These are phyloP conservation scores for Amblyopsis rosae DNA, from an alignment of 2,113 vertebrate species.

Conservation along the genomic window DNA sequence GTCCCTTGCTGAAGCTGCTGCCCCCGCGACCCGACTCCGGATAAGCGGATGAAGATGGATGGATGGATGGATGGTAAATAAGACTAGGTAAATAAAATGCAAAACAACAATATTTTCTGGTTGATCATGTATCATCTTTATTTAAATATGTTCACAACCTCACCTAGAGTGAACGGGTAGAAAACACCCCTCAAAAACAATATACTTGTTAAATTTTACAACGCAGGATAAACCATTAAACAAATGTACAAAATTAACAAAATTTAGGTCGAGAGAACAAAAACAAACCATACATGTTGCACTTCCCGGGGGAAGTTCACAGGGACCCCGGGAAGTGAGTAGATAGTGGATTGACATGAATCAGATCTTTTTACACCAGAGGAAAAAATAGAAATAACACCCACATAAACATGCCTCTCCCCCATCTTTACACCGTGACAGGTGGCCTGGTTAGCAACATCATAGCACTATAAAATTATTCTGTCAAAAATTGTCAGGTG, in stretches of 20 bases:
- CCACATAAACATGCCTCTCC: constrained; percentile 3
- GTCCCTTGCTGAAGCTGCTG: too few species aligned
- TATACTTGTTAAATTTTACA: constrained; percentile 61
- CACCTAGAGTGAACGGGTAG: constrained; percentile 75
- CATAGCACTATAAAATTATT: constrained; percentile 57
- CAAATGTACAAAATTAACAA: constrained; percentile 48
- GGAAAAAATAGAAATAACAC: constrained; percentile 30
- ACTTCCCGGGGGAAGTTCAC: constrained; percentile 3
- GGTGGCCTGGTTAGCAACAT: constrained; percentile 21
- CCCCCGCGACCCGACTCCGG: too few species aligned
- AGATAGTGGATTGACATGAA: constrained; percentile 24
- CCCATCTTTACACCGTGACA: constrained; percentile 27
- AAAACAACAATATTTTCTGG: constrained; percentile 16
- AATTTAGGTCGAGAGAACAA: constrained; percentile 19
- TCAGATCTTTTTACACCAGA: constrained; percentile 37
- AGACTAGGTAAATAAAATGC: not conserved
- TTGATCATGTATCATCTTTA: constrained; percentile 74
- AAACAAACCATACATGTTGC: constrained; percentile 33
- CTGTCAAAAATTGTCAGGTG: constrained; percentile 52
- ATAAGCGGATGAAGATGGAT: too few species aligned
- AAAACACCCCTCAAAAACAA: constrained; percentile 68
- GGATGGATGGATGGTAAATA: too few species aligned
- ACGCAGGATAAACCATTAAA: constrained; percentile 42
- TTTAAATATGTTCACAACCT: constrained; percentile 76
- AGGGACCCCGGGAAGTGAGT: constrained; percentile 5